Evolutionary conservation across 2,113 vertebrate species (phyloP), one percentile per base, ranked within the genome.

Genomic region (Lycaon pictus): DNA sequence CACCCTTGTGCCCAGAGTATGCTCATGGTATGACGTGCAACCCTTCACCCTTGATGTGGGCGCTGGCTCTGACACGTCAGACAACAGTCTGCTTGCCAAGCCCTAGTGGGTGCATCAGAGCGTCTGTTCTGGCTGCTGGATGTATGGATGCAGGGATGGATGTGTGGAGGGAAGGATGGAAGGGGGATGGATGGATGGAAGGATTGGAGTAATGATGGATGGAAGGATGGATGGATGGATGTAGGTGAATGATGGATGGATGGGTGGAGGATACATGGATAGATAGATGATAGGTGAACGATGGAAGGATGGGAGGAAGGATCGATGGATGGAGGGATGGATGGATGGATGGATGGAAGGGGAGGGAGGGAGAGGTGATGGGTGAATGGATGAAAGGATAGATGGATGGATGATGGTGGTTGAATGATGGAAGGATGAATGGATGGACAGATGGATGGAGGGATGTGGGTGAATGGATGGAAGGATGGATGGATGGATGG

Each of bases 381-480:
- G 55, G 6, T 62, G n/a, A 11, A 15, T 16, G 25, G 7, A 0
- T 17, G 12, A 48, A 1, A 4, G 12, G 51, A 9, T n/a, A 43
- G 19, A 29, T 35, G 1, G 65, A 11, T 25, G 55, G 6, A 0
- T 1, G 58, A 9, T 5, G 9, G 43, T 43, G 43, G 43, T 43
- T 43, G 43, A 43, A 43, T 43, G 29, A 6, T 15, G 11, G 2
- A 10, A 15, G 32, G 53, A 1, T 0, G 53, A 20, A 1, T 0
- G 15, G 22, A 20, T 2, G 11, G 53, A 13, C 7, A 7, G 9
- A 1, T 0, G 15, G 15, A 15, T 2, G 16, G n/a, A 8, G 12
- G 7, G 9, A 43, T 43, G 6, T 43, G 43, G 22, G 23, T 25
- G 19, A 16, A 60, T 25, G n/a, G 43, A 27, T 23, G 8, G 58